A percentile compares a stretch with the other conserved stretches of the same genome.
Evolutionary conservation across 2,888 invertebrate species (phyloP).

Genomic region (Lycia hirtaria): DNA sequence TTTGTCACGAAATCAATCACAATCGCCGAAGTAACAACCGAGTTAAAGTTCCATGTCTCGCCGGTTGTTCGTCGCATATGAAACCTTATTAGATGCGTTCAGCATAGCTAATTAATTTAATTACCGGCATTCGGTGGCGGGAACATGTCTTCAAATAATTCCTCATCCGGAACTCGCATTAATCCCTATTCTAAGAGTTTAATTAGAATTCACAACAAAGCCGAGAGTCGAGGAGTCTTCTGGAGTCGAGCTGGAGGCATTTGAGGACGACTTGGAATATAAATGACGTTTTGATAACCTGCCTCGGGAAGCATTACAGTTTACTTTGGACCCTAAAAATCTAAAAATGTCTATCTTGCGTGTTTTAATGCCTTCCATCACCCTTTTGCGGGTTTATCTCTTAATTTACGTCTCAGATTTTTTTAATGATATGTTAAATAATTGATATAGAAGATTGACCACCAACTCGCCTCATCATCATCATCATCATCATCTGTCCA

Average conservation of each 20-base stretch:
- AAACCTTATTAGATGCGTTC: slow-evolving; percentile 23
- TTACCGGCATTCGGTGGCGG: slow-evolving; percentile 28
- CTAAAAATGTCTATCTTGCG: no score
- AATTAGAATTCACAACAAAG: slow-evolving; percentile 34
- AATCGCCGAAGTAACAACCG: not conserved
- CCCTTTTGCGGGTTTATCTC: no score
- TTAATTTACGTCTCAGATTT: no score
- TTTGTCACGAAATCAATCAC: not conserved
- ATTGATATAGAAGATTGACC: no score
- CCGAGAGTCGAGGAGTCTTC: not conserved
- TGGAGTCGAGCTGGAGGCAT: not conserved
- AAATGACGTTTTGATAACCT: no score
- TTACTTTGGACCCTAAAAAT: no score
- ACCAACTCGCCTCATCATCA: no score
- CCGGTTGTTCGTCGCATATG: not conserved
- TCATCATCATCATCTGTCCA: no score
- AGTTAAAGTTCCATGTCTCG: not conserved
- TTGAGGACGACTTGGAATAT: not conserved
- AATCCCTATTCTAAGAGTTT: slow-evolving; percentile 34
- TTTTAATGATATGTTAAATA: no score
- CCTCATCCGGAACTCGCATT: slow-evolving; percentile 26
- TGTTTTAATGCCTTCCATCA: no score
- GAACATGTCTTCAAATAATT: slow-evolving; percentile 29
- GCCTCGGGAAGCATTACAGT: no score
- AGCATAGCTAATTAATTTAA: slow-evolving; percentile 30